These are phyloP conservation scores for Gnathonemus longibarbis DNA, from an alignment of 2,113 vertebrate species.

Conservation along the genomic window DNA sequence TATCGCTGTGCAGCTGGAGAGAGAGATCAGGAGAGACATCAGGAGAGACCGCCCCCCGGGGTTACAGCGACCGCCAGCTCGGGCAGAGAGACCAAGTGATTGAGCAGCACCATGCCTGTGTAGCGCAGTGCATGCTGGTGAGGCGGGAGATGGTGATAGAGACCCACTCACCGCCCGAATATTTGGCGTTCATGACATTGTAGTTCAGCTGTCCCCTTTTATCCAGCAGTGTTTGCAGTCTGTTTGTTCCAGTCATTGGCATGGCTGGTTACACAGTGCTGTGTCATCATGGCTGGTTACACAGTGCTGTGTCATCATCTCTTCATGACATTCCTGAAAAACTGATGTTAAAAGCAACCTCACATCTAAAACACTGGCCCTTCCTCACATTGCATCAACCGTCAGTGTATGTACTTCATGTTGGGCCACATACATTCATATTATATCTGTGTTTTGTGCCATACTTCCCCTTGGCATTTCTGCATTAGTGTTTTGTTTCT, in stretches of 20 bases:
- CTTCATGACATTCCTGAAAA: neutral
- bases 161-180: neutral
- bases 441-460: neutral
- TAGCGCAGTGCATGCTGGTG: neutral
- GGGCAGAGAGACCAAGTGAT: neutral
- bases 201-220: neutral
- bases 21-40: neutral
- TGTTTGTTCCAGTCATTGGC: neutral
- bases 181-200: neutral
- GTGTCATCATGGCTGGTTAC: neutral
- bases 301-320: neutral
- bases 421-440: neutral
- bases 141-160: neutral
- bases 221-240: neutral
- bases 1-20: neutral
- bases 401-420: neutral
- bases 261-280: neutral
- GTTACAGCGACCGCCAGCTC: neutral
- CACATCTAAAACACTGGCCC: neutral
- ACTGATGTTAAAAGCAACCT: neutral
- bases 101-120: neutral
- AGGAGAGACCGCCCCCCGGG: neutral
- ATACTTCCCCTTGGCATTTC: neutral
- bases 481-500: neutral
- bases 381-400: neutral